phyloP scores from a whole-genome alignment of 2,113 vertebrate genomes.

The Microcebus griseorufus region DNA sequence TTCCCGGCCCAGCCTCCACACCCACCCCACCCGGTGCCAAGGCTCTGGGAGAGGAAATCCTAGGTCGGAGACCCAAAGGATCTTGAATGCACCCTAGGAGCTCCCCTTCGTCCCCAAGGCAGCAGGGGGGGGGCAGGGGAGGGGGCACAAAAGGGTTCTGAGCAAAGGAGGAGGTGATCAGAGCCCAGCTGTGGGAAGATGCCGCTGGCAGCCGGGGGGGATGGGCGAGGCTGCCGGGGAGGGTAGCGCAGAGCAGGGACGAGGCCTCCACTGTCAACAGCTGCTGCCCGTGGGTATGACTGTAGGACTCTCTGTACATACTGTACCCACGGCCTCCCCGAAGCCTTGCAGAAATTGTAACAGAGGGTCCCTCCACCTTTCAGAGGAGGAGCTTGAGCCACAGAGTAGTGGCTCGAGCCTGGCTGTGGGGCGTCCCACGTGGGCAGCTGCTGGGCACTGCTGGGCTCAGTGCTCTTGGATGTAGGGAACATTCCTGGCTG shows the following conservation, averaged over 20 bases:
- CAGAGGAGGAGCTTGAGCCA: neutral
- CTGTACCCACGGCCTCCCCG: neutral
- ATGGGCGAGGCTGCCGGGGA: neutral
- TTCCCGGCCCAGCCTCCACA: neutral
- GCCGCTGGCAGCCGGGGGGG: neutral
- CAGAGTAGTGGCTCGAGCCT: neutral
- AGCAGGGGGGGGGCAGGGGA: neutral
- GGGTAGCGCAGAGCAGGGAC: rapidly evolving
- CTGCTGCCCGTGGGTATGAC: rapidly evolving
- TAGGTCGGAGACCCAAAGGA: neutral
- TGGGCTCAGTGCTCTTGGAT: neutral
- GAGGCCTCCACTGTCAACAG: rapidly evolving
- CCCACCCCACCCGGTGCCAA: neutral
- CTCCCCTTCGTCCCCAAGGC: no score
- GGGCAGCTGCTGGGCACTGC: neutral
- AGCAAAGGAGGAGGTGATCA: neutral
- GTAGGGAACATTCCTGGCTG: no score
- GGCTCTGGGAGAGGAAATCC: neutral
- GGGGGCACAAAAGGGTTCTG: neutral
- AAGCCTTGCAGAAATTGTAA: neutral
- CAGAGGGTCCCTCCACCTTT: neutral
- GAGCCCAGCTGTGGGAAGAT: neutral
- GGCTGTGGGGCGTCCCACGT: rapidly evolving
- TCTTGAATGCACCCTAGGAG: neutral
- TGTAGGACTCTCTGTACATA: rapidly evolving